Evolutionary conservation across 2,797 vertebrate genomes (phyloP).

Genomic region (Mormyrus proboscirostris): DNA sequence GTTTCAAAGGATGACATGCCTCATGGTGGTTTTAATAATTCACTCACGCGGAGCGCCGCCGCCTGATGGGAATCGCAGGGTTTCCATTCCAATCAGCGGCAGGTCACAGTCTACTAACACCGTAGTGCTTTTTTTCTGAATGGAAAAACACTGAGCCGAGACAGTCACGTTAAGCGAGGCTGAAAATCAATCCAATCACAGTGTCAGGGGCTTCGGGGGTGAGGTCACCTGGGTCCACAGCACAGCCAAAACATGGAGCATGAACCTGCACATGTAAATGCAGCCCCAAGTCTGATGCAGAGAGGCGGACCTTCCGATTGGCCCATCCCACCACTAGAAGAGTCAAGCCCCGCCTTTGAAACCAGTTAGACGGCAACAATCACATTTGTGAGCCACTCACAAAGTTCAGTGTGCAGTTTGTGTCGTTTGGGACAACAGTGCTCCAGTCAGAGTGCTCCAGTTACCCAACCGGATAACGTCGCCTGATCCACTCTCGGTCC

Average conservation of each 20-base stretch:
- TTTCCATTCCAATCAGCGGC: neutral
- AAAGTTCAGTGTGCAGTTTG: neutral
- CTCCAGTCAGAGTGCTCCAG: neutral
- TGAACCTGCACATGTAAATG: neutral
- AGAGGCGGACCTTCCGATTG: neutral
- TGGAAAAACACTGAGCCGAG: constrained; percentile 10
- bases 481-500: neutral
- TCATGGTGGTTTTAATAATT: neutral
- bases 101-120: constrained; percentile 11
- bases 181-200: constrained; percentile 7
- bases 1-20: neutral
- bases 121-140: neutral
- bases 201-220: neutral
- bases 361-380: neutral
- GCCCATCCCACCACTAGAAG: neutral
- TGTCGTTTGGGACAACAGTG: neutral
- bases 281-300: neutral
- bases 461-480: neutral
- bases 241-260: neutral
- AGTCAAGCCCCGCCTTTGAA: neutral
- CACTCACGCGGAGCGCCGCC: neutral
- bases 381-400: neutral
- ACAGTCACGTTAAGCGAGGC: neutral
- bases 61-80: neutral
- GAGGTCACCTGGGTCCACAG: neutral